phyloP scores from a whole-genome alignment of 2,888 invertebrate genomes.

The Colletes collaris region DNA sequence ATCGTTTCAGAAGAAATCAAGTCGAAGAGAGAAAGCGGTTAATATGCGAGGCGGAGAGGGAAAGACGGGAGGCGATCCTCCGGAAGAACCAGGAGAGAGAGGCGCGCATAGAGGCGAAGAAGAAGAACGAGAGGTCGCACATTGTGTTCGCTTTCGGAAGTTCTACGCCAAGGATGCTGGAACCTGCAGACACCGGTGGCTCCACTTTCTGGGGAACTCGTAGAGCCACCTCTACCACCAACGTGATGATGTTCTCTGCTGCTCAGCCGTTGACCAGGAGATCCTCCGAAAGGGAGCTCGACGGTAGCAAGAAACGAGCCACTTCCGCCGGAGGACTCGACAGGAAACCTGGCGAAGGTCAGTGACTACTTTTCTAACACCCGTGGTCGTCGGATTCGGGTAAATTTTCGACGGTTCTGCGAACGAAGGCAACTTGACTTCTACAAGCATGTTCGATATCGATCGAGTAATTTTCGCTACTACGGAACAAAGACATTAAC shows the following conservation, averaged over 20 bases:
- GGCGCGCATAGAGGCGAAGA: slow-evolving; percentile 91
- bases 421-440: too few species aligned
- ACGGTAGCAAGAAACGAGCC: slow-evolving; percentile 90
- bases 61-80: slow-evolving; percentile 93
- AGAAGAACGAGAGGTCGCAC: slow-evolving; percentile 89
- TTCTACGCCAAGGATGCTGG: slow-evolving; percentile 94
- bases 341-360: slow-evolving; percentile 87
- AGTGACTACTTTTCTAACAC: slow-evolving; percentile 35
- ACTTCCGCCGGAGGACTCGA: slow-evolving; percentile 90
- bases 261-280: slow-evolving; percentile 90
- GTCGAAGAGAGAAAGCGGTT: slow-evolving; percentile 95
- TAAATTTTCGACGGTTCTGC: background rate
- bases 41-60: slow-evolving; percentile 94
- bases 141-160: slow-evolving; percentile 95
- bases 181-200: slow-evolving; percentile 91
- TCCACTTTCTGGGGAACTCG: slow-evolving; percentile 92
- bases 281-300: slow-evolving; percentile 93
- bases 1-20: slow-evolving; percentile 82
- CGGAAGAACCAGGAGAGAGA: slow-evolving; percentile 94
- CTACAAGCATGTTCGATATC: too few species aligned
- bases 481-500: too few species aligned
- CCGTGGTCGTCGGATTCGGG: background rate
- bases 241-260: slow-evolving; percentile 90
- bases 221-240: slow-evolving; percentile 95
- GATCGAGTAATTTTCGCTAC: too few species aligned